Conservation (phyloP, 2,113 vertebrate species). For the Conger conger region DNA sequence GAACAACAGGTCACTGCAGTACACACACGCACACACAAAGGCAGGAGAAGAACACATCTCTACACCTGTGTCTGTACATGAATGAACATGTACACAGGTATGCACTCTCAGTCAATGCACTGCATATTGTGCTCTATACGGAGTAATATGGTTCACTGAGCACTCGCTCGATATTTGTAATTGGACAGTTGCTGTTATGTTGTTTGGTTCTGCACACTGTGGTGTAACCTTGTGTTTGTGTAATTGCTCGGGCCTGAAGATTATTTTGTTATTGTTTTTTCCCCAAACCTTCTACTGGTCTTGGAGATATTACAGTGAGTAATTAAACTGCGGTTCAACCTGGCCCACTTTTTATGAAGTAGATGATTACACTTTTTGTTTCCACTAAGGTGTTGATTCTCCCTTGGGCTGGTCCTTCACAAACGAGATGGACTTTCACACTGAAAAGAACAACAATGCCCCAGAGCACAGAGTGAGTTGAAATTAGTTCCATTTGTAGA, state of each 20-base stretch:
- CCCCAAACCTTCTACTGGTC: neutral
- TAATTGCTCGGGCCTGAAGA: neutral
- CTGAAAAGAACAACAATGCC: conserved; percentile 63
- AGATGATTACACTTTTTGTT: neutral
- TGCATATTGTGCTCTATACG: no score
- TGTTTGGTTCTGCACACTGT: no score
- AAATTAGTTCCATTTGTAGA: neutral
- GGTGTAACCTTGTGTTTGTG: no score
- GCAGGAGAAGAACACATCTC: neutral
- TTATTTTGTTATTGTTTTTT: neutral
- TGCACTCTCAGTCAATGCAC: no score
- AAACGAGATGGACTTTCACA: conserved; percentile 73
- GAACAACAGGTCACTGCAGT: neutral
- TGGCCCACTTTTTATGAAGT: neutral
- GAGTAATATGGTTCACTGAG: no score
- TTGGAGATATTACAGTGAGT: neutral
- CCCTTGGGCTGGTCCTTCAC: conserved; percentile 78
- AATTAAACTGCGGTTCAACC: neutral
- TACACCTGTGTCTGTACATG: neutral
- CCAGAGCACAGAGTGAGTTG: conserved; percentile 80
- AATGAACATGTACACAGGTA: neutral
- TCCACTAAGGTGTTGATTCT: conserved; percentile 2
- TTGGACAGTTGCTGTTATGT: no score
- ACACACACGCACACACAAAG: neutral
- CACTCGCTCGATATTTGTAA: no score